Conservation (phyloP, 64 coral and sea anemone species). For the Dendrophyllia cribrosa region DNA sequence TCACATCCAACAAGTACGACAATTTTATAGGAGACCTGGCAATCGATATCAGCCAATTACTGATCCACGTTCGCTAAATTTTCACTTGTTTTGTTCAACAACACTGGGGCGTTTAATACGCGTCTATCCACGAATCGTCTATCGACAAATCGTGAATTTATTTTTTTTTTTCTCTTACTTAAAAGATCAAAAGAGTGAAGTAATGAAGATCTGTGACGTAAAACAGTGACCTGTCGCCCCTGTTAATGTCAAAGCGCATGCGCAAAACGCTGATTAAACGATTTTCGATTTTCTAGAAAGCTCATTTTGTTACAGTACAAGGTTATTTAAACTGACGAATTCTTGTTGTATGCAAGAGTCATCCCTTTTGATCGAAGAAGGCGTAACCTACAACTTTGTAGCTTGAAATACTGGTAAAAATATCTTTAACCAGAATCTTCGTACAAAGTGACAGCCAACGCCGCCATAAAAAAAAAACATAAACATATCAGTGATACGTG, state of each 20-base stretch:
- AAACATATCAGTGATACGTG: background rate
- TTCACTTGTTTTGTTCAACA: no score
- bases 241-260: background rate
- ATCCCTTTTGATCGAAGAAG: no score
- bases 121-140: background rate
- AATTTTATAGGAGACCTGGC: background rate
- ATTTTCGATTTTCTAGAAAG: no score
- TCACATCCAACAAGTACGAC: background rate
- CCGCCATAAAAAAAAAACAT: background rate
- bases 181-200: background rate
- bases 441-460: background rate
- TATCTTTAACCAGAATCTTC: no score
- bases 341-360: no score
- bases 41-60: background rate
- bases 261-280: background rate
- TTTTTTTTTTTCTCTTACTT: background rate
- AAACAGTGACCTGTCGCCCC: background rate
- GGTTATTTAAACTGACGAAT: no score
- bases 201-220: conserved; percentile 1
- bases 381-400: no score
- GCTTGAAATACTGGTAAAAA: no score
- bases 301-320: no score
- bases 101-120: background rate
- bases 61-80: no score
- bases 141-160: background rate